Evolutionary conservation across 2,888 invertebrate genomes (phyloP).

Genomic region (Pilophorus perplexus): DNA sequence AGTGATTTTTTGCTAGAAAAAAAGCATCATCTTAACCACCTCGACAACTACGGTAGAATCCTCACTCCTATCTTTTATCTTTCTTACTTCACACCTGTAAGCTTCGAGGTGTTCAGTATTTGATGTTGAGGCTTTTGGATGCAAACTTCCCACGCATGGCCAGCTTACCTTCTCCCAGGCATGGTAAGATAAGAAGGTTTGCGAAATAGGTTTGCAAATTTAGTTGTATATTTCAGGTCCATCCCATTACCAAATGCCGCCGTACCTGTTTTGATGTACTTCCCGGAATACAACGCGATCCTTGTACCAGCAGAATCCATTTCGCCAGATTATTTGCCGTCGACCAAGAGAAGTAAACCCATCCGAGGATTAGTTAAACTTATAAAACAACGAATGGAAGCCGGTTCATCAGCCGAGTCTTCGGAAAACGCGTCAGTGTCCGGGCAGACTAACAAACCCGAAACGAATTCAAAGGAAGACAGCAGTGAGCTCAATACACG

Average conservation of each 20-base stretch:
- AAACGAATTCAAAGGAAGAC: not conserved
- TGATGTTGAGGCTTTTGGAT: no score
- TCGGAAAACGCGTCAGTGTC: conserved; percentile 25
- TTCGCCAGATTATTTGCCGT: conserved; percentile 33
- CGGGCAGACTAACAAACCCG: not conserved
- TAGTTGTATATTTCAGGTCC: conserved; percentile 37
- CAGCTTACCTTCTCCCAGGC: no score
- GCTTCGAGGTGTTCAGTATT: no score
- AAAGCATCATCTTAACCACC: no score
- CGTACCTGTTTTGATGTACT: conserved; percentile 46
- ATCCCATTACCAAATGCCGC: conserved; percentile 36
- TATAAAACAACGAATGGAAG: conserved; percentile 24
- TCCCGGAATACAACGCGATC: conserved; percentile 46
- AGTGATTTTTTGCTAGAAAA: no score
- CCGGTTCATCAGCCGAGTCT: not conserved
- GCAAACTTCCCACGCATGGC: no score
- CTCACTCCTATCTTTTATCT: no score
- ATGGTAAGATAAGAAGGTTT: not conserved
- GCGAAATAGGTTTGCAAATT: conserved; percentile 29
- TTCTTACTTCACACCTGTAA: no score
- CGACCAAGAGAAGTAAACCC: conserved; percentile 32
- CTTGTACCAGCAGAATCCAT: conserved; percentile 45
- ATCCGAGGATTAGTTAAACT: conserved; percentile 26
- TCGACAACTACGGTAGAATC: no score
- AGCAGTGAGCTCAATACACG: not conserved